Conservation (phyloP, 1,140 invertebrate genomes). For the Drosophila takahashii region DNA sequence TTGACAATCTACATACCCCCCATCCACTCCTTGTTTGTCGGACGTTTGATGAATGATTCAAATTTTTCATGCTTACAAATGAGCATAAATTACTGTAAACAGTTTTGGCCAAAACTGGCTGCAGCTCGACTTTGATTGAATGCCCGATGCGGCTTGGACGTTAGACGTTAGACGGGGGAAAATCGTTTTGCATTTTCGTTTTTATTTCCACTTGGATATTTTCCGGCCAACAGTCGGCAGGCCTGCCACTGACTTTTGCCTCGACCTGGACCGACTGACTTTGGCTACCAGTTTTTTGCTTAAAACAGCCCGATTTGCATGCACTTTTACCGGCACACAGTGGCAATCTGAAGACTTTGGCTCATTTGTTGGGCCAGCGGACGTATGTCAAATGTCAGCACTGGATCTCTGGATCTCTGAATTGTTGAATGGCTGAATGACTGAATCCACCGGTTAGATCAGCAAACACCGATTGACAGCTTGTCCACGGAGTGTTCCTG, state of each 20-base stretch:
- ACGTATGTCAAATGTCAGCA: constrained; percentile 77
- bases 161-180: constrained; percentile 5
- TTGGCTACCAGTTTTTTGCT: constrained; percentile 23
- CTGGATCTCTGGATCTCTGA: constrained; percentile 31
- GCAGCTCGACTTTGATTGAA: constrained; percentile 73
- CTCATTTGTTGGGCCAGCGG: constrained; percentile 54
- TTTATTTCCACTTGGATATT: constrained; percentile 32
- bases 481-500: constrained; percentile 48
- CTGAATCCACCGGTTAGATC: constrained; percentile 53
- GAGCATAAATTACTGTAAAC: constrained; percentile 77
- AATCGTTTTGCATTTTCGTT: constrained; percentile 40
- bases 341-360: constrained; percentile 15
- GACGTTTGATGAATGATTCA: constrained; percentile 67
- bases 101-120: constrained; percentile 63
- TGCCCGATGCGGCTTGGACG: constrained; percentile 32
- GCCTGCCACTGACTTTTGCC: constrained; percentile 3
- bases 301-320: constrained; percentile 42
- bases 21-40: not conserved
- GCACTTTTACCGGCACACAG: constrained; percentile 3
- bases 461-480: constrained; percentile 53
- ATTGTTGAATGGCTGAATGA: not conserved
- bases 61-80: constrained; percentile 82
- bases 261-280: constrained; percentile 8
- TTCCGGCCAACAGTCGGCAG: constrained; percentile 5
- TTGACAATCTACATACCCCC: constrained; percentile 9